phyloP scores from a whole-genome alignment of 2,888 invertebrate genomes.

The Brachyptera risi region DNA sequence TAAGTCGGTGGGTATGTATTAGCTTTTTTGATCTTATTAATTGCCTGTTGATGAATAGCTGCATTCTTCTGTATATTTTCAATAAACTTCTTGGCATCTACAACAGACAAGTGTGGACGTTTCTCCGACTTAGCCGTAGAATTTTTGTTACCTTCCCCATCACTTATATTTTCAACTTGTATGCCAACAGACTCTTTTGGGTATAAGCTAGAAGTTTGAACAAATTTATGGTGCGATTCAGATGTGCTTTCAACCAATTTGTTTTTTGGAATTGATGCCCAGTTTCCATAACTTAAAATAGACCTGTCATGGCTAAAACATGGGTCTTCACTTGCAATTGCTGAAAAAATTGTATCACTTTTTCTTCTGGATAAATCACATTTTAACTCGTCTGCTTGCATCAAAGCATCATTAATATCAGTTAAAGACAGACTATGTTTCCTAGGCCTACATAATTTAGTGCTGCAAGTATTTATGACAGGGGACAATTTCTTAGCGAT shows the following conservation, averaged over 20 bases:
- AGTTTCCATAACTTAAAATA: too few species aligned
- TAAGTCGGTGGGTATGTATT: background rate
- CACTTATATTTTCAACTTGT: background rate
- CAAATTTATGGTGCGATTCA: background rate
- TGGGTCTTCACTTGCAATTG: too few species aligned
- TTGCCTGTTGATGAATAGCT: background rate
- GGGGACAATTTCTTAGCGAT: too few species aligned
- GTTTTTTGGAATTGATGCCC: too few species aligned
- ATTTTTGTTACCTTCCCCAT: background rate
- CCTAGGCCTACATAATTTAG: background rate
- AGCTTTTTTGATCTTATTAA: constrained; percentile 4
- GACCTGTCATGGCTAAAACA: too few species aligned
- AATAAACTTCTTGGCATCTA: background rate
- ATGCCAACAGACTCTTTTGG: background rate
- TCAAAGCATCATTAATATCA: too few species aligned
- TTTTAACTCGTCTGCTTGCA: background rate
- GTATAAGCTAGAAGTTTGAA: background rate
- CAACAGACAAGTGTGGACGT: background rate
- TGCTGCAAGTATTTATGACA: too few species aligned
- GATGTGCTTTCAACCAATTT: too few species aligned
- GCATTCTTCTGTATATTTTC: constrained; percentile 2
- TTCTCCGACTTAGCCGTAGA: background rate
- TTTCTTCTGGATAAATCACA: background rate
- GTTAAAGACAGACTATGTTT: background rate
- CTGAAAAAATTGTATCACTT: background rate